Evolutionary conservation across 2,113 vertebrate species (phyloP).

Genomic region (Tachysurus vachellii): DNA sequence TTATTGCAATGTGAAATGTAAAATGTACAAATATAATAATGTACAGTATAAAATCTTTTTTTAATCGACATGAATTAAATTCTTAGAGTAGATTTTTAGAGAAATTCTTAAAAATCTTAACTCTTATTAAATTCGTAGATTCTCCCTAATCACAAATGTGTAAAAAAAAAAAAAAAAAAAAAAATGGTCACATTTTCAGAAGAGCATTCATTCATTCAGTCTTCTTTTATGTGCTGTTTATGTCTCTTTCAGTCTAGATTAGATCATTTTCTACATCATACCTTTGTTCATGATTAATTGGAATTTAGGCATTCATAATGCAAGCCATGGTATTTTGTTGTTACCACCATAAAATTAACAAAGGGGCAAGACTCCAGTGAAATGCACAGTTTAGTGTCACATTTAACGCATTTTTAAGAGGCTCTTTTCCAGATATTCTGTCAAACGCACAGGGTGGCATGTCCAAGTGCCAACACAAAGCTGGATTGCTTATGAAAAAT

Average conservation of each 20-base stretch:
- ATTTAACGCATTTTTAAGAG: constrained; percentile 28
- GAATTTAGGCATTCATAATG: not conserved
- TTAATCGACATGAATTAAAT: not conserved
- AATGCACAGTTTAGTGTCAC: constrained; percentile 5
- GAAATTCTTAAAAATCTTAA: no score
- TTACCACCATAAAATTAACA: constrained; percentile 21
- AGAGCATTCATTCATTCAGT: not conserved
- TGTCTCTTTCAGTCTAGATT: not conserved
- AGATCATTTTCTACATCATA: not conserved
- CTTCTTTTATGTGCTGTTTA: not conserved
- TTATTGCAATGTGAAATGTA: not conserved
- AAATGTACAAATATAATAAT: not conserved
- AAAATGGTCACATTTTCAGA: not conserved
- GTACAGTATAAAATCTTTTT: no score
- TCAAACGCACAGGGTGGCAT: constrained; percentile 20
- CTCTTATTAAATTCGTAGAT: no score
- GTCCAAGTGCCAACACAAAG: constrained; percentile 16
- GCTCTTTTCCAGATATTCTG: constrained; percentile 38
- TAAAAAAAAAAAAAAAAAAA: not conserved
- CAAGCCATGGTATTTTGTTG: not conserved
- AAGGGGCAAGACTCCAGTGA: not conserved
- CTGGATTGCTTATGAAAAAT: constrained; percentile 38
- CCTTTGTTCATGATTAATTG: not conserved
- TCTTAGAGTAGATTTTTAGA: no score
- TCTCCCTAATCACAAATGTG: not conserved